Evolutionary conservation across 2,797 vertebrate genomes (phyloP).

Genomic region (Epinephelus awoara): DNA sequence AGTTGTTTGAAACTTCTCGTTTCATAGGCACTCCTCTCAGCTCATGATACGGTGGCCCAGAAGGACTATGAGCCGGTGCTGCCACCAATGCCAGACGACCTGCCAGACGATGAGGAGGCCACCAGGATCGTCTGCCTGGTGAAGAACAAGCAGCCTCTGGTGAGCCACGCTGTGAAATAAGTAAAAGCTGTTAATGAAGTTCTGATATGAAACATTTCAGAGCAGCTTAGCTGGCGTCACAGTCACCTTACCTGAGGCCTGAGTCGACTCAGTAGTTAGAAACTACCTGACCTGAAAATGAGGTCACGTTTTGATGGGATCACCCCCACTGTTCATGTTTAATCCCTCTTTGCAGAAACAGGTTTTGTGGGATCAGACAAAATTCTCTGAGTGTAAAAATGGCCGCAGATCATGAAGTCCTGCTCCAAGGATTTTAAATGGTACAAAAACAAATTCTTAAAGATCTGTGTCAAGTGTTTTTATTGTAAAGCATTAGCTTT

Average conservation of each 20-base stretch:
- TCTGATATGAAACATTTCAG: background rate
- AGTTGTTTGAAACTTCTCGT: background rate
- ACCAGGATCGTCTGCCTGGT: conserved; percentile 95
- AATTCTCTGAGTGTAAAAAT: background rate
- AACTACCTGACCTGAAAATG: background rate
- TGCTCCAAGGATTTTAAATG: too few species aligned
- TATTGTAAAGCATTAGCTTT: too few species aligned
- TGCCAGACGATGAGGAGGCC: conserved; percentile 94
- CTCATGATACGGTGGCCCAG: conserved; percentile 94
- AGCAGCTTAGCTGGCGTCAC: background rate
- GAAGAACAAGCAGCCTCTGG: conserved; percentile 98
- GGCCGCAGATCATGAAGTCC: too few species aligned
- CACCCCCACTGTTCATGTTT: background rate
- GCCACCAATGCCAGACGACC: conserved; percentile 91
- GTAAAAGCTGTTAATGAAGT: background rate
- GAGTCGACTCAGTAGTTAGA: background rate
- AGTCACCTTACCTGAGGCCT: background rate
- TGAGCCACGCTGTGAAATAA: conserved; percentile 71
- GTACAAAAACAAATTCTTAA: too few species aligned
- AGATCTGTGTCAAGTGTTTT: too few species aligned
- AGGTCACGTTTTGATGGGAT: conserved; percentile 33
- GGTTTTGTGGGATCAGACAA: conserved; percentile 3
- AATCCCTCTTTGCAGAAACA: conserved; percentile 30
- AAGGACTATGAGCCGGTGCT: conserved; percentile 94
- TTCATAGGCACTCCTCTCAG: conserved; percentile 91